These are phyloP conservation scores for Uria aalge DNA, from an alignment of 2,113 vertebrate genomes.

Conservation along the genomic window DNA sequence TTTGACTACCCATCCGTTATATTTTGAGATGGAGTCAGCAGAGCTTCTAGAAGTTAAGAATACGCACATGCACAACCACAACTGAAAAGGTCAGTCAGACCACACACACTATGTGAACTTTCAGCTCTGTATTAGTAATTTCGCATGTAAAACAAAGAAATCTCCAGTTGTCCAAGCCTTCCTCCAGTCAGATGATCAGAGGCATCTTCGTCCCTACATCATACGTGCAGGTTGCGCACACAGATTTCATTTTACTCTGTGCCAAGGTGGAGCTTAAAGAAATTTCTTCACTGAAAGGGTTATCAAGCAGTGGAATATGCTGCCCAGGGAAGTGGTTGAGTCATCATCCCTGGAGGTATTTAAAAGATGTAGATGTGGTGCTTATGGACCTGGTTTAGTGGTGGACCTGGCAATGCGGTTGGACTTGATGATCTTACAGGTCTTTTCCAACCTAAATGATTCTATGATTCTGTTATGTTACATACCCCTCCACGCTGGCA, in stretches of 20 bases:
- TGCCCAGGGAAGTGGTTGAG: background rate
- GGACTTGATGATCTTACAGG: rapidly evolving
- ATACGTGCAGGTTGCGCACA: background rate
- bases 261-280: background rate
- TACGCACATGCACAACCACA: background rate
- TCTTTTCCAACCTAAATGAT: background rate
- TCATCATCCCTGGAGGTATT: background rate
- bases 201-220: background rate
- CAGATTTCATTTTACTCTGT: background rate
- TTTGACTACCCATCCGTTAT: slow-evolving; percentile 49
- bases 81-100: slow-evolving; percentile 28
- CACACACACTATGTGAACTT: background rate
- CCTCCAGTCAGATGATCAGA: background rate
- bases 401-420: background rate
- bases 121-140: background rate
- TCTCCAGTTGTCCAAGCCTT: background rate
- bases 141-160: background rate
- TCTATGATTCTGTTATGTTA: background rate
- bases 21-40: slow-evolving; percentile 30
- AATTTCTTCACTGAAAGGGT: background rate
- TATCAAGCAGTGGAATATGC: background rate
- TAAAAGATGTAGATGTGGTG: background rate
- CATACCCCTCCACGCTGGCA: background rate
- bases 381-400: background rate
- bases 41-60: slow-evolving; percentile 10